phyloP scores from a whole-genome alignment of 2,797 vertebrate species.

The Malurus leucopterus region DNA sequence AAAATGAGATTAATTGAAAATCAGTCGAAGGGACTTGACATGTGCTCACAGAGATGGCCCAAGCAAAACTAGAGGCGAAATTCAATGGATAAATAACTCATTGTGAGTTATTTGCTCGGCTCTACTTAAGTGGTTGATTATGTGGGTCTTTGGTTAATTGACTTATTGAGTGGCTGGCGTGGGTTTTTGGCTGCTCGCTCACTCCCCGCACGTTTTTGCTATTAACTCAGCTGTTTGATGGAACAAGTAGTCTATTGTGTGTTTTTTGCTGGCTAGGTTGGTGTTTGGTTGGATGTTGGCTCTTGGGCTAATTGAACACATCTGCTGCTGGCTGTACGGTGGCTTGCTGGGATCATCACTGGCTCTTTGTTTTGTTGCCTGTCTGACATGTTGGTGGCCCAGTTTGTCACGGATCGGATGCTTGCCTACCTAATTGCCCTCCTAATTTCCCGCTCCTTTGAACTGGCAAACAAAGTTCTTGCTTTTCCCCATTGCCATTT shows the following conservation, averaged over 20 bases:
- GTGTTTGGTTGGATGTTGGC: constrained; percentile 64
- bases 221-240: constrained; percentile 68
- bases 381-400: not conserved
- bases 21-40: not conserved
- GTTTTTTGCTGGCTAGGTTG: constrained; percentile 56
- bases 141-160: constrained; percentile 63
- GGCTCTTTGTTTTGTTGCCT: constrained; percentile 47
- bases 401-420: not conserved
- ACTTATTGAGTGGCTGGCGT: constrained; percentile 53
- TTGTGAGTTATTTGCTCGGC: constrained; percentile 39
- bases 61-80: constrained; percentile 40
- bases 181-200: constrained; percentile 50
- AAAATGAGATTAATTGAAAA: constrained; percentile 42
- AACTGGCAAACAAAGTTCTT: not conserved
- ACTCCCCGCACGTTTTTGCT: constrained; percentile 55
- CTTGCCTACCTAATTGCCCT: not conserved
- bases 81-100: constrained; percentile 48
- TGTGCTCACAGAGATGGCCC: constrained; percentile 27
- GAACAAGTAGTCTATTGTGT: constrained; percentile 68
- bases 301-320: constrained; percentile 66
- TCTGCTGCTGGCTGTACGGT: constrained; percentile 53
- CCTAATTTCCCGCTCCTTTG: constrained; percentile 3
- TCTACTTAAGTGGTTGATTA: constrained; percentile 58
- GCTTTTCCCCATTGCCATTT: rapidly evolving
- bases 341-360: constrained; percentile 45